Percentiles rank a stretch among this genome's conserved stretches.
Conservation (phyloP, 2,888 invertebrate genomes). For the Drosophila limbata region DNA sequence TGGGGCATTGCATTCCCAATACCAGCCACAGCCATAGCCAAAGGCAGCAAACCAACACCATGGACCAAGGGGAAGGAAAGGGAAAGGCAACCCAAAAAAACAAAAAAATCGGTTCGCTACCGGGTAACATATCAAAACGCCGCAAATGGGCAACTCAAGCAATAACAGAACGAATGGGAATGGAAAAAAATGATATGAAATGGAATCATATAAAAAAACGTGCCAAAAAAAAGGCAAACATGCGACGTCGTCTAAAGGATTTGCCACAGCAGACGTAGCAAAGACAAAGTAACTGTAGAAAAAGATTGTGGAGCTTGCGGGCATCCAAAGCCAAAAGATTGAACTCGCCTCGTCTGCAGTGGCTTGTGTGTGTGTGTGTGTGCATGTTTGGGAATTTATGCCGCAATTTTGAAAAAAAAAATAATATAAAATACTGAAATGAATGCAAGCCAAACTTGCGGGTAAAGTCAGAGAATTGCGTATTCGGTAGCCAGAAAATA, state of each 20-base stretch:
- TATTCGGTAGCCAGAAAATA: slow-evolving; percentile 56
- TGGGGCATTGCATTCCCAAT: slow-evolving; percentile 19
- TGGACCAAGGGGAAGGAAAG: slow-evolving; percentile 12
- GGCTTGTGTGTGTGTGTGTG: slow-evolving; percentile 18
- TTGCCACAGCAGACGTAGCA: slow-evolving; percentile 71
- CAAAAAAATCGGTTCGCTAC: slow-evolving; percentile 60
- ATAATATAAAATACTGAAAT: slow-evolving; percentile 49
- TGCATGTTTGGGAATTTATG: slow-evolving; percentile 71
- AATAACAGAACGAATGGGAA: slow-evolving; percentile 28
- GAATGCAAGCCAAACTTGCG: slow-evolving; percentile 49
- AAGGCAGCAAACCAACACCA: slow-evolving; percentile 64
- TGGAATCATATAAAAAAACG: slow-evolving; percentile 63
- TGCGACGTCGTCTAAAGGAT: slow-evolving; percentile 80
- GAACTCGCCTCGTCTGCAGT: slow-evolving; percentile 48
- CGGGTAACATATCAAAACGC: slow-evolving; percentile 80
- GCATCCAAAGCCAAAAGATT: slow-evolving; percentile 44
- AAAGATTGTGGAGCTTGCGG: slow-evolving; percentile 39
- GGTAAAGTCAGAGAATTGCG: slow-evolving; percentile 47
- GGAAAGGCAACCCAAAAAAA: slow-evolving; percentile 11
- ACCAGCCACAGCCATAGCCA: slow-evolving; percentile 48
- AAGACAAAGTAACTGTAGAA: slow-evolving; percentile 74
- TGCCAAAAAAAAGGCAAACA: slow-evolving; percentile 71
- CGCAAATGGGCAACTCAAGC: slow-evolving; percentile 75
- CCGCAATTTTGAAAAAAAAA: slow-evolving; percentile 54
- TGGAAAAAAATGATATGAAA: slow-evolving; percentile 49